Percentiles rank a stretch among this genome's conserved stretches.
Evolutionary conservation across 2,797 vertebrate genomes (phyloP).

Genomic region (Sebastes alutus): DNA sequence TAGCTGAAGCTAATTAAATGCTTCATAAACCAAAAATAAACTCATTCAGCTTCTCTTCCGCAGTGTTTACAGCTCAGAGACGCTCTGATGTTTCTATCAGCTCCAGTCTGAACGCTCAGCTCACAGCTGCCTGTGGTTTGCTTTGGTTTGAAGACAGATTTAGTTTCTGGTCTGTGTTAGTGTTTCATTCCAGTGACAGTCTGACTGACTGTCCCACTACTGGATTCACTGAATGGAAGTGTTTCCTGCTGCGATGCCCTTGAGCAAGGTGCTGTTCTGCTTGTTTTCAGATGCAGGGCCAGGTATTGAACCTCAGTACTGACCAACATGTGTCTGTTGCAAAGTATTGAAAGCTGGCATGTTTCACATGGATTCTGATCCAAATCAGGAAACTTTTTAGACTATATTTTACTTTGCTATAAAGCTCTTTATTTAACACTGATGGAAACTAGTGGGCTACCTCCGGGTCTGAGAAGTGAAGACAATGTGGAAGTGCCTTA

Average conservation of each 20-base stretch:
- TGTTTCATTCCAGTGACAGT: neutral
- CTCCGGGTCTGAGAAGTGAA: no score
- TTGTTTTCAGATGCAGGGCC: neutral
- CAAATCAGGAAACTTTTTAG: neutral
- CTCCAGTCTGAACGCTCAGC: neutral
- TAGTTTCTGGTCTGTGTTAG: neutral
- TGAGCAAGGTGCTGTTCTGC: neutral
- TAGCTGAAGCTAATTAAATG: conserved; percentile 30
- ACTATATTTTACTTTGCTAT: no score
- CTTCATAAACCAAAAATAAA: conserved; percentile 39
- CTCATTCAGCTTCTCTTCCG: neutral
- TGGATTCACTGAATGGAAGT: neutral
- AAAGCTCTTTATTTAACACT: no score
- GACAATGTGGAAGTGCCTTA: no score
- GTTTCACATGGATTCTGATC: neutral
- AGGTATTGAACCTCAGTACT: no score
- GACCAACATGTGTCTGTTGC: neutral
- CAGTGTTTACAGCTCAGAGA: neutral
- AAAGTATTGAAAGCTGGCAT: neutral
- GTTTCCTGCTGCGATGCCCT: neutral
- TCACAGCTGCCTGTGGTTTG: neutral
- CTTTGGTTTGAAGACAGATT: neutral
- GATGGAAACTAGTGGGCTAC: no score
- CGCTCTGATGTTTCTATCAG: neutral
- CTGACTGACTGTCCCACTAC: neutral